Evolutionary conservation across 2,113 vertebrate genomes (phyloP).

Genomic region (Periophthalmus modestus): DNA sequence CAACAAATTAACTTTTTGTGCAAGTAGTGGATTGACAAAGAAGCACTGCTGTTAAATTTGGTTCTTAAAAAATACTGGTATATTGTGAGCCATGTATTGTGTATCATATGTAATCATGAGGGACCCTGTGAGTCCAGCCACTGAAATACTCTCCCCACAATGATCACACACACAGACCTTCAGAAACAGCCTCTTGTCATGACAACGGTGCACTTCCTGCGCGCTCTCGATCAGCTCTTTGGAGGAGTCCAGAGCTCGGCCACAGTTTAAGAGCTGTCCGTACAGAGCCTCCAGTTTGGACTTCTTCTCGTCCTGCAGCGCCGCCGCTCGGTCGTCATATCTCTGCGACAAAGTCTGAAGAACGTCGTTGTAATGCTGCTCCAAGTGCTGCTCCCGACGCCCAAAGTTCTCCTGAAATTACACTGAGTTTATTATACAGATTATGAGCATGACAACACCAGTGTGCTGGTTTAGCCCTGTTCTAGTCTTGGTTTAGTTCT

Average conservation of each 20-base stretch:
- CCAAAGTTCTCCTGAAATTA: constrained; percentile 90
- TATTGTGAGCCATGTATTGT: too few species aligned
- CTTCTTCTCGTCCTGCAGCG: constrained; percentile 87
- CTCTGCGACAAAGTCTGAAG: constrained; percentile 89
- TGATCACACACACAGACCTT: constrained; percentile 77
- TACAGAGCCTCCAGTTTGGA: constrained; percentile 89
- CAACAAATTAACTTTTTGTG: too few species aligned
- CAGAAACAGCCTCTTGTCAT: constrained; percentile 84
- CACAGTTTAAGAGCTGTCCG: constrained; percentile 85
- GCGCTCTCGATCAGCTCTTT: constrained; percentile 89
- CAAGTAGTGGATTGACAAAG: too few species aligned
- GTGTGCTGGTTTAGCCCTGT: too few species aligned
- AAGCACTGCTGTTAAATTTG: too few species aligned
- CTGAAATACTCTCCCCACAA: not conserved
- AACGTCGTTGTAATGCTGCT: constrained; percentile 88
- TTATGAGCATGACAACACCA: too few species aligned
- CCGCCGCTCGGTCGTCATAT: constrained; percentile 81
- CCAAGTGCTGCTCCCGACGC: constrained; percentile 90
- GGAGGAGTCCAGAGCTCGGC: constrained; percentile 83
- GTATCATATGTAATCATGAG: too few species aligned
- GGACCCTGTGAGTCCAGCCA: too few species aligned
- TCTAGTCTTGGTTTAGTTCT: too few species aligned
- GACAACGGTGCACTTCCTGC: constrained; percentile 81
- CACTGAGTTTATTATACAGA: not conserved
- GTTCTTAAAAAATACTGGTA: too few species aligned